phyloP scores from a whole-genome alignment of 2,113 vertebrate species.

The Austrofundulus limnaeus region DNA sequence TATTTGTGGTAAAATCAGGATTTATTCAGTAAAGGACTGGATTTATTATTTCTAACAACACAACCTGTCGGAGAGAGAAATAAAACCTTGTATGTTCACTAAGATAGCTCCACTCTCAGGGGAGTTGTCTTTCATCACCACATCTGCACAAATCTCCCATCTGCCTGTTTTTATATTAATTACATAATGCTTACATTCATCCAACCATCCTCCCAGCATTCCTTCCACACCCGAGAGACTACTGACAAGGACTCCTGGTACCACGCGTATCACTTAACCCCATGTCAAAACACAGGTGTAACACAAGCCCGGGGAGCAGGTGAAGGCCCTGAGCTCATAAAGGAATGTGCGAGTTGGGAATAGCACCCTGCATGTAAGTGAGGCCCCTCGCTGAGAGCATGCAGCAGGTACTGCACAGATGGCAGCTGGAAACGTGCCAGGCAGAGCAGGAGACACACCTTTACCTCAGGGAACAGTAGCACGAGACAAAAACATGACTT shows the following conservation, averaged over 20 bases:
- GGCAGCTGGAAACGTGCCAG: conserved; percentile 52
- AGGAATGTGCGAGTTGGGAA: conserved; percentile 59
- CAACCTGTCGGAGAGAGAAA: too few species aligned
- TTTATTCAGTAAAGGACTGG: neutral
- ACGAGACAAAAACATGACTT: conserved; percentile 20
- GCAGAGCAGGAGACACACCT: conserved; percentile 34
- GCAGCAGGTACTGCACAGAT: conserved; percentile 25
- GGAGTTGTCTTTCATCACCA: neutral
- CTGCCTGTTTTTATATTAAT: conserved; percentile 14
- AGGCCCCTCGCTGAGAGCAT: conserved; percentile 24
- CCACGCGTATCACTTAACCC: conserved; percentile 73
- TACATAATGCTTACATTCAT: neutral
- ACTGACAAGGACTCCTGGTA: conserved; percentile 53
- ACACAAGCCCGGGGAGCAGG: conserved; percentile 50
- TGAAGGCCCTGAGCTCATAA: conserved; percentile 55
- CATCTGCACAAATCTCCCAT: conserved; percentile 5
- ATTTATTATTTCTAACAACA: too few species aligned
- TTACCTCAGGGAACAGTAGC: conserved; percentile 35
- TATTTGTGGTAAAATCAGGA: too few species aligned
- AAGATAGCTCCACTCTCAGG: neutral
- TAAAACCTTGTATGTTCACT: neutral
- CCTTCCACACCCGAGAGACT: conserved; percentile 55
- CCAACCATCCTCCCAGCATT: neutral
- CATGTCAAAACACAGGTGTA: conserved; percentile 70
- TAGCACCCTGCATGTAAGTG: conserved; percentile 42